phyloP scores from a whole-genome alignment of 2,797 vertebrate species.

The Pipistrellus pygmaeus region DNA sequence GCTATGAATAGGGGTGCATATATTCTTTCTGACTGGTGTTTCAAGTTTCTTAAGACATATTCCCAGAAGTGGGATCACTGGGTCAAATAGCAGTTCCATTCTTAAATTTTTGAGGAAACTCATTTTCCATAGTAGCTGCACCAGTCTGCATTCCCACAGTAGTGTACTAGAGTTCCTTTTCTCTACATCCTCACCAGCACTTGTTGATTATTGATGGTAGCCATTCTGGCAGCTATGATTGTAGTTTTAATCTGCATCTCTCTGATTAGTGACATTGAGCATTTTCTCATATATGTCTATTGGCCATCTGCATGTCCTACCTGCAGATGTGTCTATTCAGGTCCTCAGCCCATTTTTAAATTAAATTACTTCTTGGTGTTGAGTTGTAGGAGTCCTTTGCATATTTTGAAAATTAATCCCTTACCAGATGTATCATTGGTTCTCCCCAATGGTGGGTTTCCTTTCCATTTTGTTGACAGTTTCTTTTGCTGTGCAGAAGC shows the following conservation, averaged over 20 bases:
- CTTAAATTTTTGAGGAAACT: neutral
- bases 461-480: neutral
- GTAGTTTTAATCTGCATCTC: neutral
- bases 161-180: neutral
- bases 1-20: neutral
- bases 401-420: neutral
- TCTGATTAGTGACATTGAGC: neutral
- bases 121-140: neutral
- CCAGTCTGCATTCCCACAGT: neutral
- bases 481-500: neutral
- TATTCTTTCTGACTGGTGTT: neutral
- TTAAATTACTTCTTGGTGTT: neutral
- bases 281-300: neutral
- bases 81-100: neutral
- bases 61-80: neutral
- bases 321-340: neutral
- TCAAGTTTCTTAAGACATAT: neutral
- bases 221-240: neutral
- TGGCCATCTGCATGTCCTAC: neutral
- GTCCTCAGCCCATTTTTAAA: neutral
- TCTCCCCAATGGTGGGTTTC: neutral
- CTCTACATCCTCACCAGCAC: neutral
- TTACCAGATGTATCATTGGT: neutral
- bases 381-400: neutral
- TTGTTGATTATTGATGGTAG: neutral